These are phyloP conservation scores for Scrobipalpa atriplicella DNA, from an alignment of 2,888 invertebrate genomes.

Conservation along the genomic window DNA sequence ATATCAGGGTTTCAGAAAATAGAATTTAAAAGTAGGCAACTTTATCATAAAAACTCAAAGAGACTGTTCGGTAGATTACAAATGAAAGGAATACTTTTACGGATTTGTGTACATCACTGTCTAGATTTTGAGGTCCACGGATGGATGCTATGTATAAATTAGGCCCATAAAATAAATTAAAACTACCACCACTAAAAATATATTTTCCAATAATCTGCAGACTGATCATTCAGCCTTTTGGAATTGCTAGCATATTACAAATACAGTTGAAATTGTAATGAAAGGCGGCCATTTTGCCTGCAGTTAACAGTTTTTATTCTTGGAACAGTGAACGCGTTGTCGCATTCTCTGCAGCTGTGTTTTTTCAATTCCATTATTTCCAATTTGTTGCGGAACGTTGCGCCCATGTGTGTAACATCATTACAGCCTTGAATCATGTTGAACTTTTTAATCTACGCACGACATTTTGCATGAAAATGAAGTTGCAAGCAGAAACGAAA, in stretches of 20 bases:
- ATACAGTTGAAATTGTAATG: neutral
- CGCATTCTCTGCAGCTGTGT: slow-evolving; percentile 1
- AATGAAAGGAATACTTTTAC: no score
- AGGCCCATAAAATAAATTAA: no score
- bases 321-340: slow-evolving; percentile 5
- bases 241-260: neutral
- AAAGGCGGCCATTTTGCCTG: neutral
- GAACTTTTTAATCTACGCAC: neutral
- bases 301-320: slow-evolving; percentile 3
- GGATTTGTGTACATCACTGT: no score
- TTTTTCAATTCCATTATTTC: slow-evolving; percentile 5
- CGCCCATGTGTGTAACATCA: neutral
- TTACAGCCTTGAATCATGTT: neutral
- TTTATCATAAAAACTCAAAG: no score
- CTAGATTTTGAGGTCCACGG: no score
- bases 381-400: neutral
- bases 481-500: no score
- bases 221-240: neutral
- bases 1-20: no score
- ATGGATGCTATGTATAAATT: no score
- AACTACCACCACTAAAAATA: no score
- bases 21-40: no score
- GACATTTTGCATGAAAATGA: neutral
- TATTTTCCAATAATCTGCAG: no score
- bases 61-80: no score